A percentile compares a stretch with the other conserved stretches of the same genome.
Evolutionary conservation across 2,113 vertebrate species (phyloP).

Genomic region (Campylomormyrus numenius): DNA sequence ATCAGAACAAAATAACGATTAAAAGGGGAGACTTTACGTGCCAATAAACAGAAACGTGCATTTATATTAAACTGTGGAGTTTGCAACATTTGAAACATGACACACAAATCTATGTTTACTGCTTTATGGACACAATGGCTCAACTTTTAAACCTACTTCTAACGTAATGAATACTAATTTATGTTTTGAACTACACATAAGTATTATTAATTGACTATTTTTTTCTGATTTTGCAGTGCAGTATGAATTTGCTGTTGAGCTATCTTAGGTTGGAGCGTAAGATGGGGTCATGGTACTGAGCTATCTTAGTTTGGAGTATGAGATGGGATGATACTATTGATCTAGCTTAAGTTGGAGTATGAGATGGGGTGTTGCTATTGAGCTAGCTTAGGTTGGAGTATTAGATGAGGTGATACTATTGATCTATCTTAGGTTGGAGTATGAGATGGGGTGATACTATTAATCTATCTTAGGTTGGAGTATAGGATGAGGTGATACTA

Average conservation of each 20-base stretch:
- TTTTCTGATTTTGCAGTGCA: neutral
- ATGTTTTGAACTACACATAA: neutral
- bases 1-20: constrained; percentile 34
- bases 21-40: constrained; percentile 39
- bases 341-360: neutral
- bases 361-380: too few relatives aligned
- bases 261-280: neutral
- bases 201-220: neutral
- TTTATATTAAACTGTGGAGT: constrained; percentile 10
- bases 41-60: constrained; percentile 44
- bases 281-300: too few relatives aligned
- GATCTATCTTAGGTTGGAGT: too few relatives aligned
- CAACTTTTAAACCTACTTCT: neutral
- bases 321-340: too few relatives aligned
- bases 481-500: too few relatives aligned
- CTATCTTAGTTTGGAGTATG: too few relatives aligned
- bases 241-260: neutral
- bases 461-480: too few relatives aligned
- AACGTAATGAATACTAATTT: neutral
- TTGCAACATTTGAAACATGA: neutral
- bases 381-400: too few relatives aligned
- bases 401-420: too few relatives aligned
- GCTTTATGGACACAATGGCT: neutral
- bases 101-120: neutral
- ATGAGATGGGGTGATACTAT: too few relatives aligned